A percentile compares a stretch with the other conserved stretches of the same genome.
phyloP scores from a whole-genome alignment of 2,113 vertebrate species.

The Bothrops jararaca region DNA sequence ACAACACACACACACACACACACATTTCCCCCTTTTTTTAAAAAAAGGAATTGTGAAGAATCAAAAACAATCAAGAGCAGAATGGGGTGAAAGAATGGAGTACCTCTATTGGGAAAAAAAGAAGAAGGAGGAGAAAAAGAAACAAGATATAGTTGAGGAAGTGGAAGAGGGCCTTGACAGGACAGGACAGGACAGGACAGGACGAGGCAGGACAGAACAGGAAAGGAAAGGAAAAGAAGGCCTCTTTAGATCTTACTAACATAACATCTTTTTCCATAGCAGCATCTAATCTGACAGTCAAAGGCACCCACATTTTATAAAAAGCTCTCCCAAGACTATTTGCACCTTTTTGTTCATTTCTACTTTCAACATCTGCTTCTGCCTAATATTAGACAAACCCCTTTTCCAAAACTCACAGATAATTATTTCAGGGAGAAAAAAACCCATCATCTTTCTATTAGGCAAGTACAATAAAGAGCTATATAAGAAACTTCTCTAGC shows the following conservation, averaged over 20 bases:
- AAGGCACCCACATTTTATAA: neutral
- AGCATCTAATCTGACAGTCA: neutral
- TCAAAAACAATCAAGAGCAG: neutral
- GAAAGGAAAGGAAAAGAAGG: neutral
- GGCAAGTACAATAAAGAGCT: neutral
- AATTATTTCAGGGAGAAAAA: neutral
- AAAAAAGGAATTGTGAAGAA: neutral
- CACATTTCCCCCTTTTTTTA: neutral
- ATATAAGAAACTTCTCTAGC: neutral
- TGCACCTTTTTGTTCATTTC: neutral
- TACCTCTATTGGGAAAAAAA: neutral
- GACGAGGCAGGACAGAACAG: fast-evolving
- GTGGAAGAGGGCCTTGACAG: neutral
- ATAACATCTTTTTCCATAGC: neutral
- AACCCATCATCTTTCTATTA: neutral
- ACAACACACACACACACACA: neutral
- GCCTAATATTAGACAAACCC: neutral
- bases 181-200: fast-evolving
- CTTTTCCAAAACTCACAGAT: neutral
- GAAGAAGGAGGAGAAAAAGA: neutral
- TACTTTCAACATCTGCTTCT: neutral
- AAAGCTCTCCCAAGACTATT: neutral
- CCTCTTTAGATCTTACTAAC: neutral
- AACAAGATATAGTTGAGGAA: neutral
- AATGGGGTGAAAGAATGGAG: neutral